Evolutionary conservation across 92 coral and sea anemone genomes (phyloP).

Genomic region (Umimayanthus chanpuru): DNA sequence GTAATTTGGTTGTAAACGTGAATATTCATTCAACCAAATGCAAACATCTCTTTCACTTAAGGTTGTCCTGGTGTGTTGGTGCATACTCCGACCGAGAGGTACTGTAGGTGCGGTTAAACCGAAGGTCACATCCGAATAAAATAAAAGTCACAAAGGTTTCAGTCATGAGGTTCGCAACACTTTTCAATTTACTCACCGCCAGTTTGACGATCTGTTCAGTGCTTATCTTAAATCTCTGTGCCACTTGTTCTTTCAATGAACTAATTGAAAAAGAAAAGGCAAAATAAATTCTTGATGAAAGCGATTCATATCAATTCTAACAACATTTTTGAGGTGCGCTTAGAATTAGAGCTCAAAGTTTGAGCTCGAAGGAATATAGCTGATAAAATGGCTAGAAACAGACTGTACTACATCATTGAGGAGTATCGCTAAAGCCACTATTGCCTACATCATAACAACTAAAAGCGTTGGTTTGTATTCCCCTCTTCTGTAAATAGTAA

Average conservation of each 20-base stretch:
- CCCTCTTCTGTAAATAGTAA: background rate
- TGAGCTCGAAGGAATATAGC: background rate
- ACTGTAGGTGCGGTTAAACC: no score
- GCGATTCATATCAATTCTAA: no score
- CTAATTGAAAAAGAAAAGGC: background rate
- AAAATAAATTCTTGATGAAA: no score
- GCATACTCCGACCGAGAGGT: no score
- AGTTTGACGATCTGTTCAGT: conserved; percentile 12
- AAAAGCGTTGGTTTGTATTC: background rate
- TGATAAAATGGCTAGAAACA: background rate
- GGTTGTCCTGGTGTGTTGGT: no score
- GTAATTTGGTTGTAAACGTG: no score
- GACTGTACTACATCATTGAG: background rate
- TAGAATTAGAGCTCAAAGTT: background rate
- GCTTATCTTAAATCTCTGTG: conserved; percentile 3
- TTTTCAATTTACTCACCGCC: background rate
- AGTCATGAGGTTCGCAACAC: background rate
- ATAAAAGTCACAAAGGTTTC: background rate
- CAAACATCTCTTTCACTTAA: no score
- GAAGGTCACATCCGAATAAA: background rate
- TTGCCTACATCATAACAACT: background rate
- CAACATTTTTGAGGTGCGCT: background rate
- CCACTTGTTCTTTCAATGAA: conserved; percentile 17
- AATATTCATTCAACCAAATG: no score
- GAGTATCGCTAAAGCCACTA: no score